Base-by-base conservation (phyloP, 2,797 vertebrate species). In the Myripristis murdjan region DNA sequence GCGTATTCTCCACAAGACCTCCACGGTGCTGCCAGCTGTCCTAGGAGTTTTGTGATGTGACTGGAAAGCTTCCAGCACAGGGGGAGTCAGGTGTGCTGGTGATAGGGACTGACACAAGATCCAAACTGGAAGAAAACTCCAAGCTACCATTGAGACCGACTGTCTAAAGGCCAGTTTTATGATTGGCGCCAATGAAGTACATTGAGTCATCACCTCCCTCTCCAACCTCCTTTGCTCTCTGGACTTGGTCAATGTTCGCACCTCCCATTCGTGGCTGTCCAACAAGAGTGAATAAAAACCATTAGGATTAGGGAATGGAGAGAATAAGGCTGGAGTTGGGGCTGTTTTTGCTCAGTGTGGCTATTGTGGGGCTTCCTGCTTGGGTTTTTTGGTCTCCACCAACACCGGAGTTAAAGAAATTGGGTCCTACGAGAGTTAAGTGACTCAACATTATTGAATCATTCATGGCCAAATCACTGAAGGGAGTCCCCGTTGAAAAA, bases 201-300 rank as follows among this genome's bases (percentile, higher is more conserved):
- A 63, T 4, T 84, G 79, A 90, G 84, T 89, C 86, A 91, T 66
- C 69, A 14, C 52, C 77, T 46, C 68, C 73, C 68, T 78, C 70
- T 64, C 57, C 31, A 39, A 67, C 47, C n/a, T 28, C 48, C 75
- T 63, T 70, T 56, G 23, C 47, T 64, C 37, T 61, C 4, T 47
- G 51, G 12, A 60, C 63, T 59, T 35, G 1, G 69, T 70, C 55
- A 35, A 70, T 44, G 72, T 82, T 88, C 62, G 74, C 81, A 73
- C 79, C 70, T 76, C 82, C 59, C 73, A 52, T 63, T 69, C 49
- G 12, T 43, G 47, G 22, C 35, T 18, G 65, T 78, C 75, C 70
- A 82, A 66, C 26, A 59, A 57, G 59, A 80, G 63, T 2, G 57
- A 82, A 73, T 47, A 67, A 73, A 66, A 72, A 62, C 62, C 47